Base-by-base conservation (phyloP, 2,113 vertebrate species). In the Lonchura striata region DNA sequence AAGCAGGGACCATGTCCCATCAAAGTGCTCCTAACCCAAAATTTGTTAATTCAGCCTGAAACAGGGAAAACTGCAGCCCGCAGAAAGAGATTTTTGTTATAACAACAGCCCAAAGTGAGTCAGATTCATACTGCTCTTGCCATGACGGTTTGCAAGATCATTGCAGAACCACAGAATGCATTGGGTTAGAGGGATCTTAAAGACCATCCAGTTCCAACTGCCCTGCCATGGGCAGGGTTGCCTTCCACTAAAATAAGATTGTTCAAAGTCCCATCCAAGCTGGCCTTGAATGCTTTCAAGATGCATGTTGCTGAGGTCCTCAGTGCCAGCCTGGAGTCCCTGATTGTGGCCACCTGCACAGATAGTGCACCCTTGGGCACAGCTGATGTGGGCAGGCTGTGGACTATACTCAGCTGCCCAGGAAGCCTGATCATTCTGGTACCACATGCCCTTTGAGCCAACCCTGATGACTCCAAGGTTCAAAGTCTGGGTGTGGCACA, bases 71-170 rank as follows among this genome's bases (percentile, higher is more conserved):
- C 1, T 28, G 19, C 9, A 46, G 16, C 19, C 11, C 22, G 6
- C 7, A 57, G 50, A 61, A 52, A n/a, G 50, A 53, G 37, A 18
- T n/a, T 53, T 72, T 49, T 44, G 25, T 37, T 25, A 22, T 17
- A 0, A 0, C 42, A 63, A 25, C 31, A 82, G 23, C 42, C 10
- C 15, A 14, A 37, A 31, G 24, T 4, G 24, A 31, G 33, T 47
- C 41, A 83, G 54, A 35, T 14, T 65, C 28, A 9, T 6, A 22
- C 2, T 12, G 72, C 13, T 13, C 7, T n/a, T 61, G 6, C 42
- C 69, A 61, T 69, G 52, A 86, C 10, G 27, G 20, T 61, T 76
- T 86, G 9, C 42, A 41, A 46, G 37, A 31, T 63, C 33, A 39
- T 28, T 25, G 53, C 24, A 31, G 35, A 66, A 66, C 35, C 61